Base-by-base conservation (phyloP, 2,797 vertebrate genomes). In the Tragelaphus oryx region DNA sequence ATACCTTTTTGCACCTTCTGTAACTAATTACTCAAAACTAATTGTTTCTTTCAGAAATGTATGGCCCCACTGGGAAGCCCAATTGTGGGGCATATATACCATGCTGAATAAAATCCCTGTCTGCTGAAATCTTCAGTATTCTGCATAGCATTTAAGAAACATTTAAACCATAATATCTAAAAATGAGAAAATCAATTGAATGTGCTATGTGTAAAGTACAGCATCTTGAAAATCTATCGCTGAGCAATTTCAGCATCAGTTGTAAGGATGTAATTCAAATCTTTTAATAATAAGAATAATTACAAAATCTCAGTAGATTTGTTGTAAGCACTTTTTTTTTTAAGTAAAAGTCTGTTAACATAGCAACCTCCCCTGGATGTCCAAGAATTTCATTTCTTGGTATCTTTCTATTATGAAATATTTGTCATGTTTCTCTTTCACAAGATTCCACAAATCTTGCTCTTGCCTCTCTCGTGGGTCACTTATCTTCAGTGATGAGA, bases 281-380 rank as follows among this genome's bases (percentile, higher is more conserved):
- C 92, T 97, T 98, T 97, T 97, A 97, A 97, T 97, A 98, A 97
- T 89, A 91, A 94, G 89, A 65, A 96, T 97, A 97, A 97, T 95
- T 96, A 81, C 93, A 97, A 97, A 97, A 95, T 98, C 97, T 98
- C 95, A 90, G 85, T 96, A 78, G 76, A 71, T 93, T 96, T 97
- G 81, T 97, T 98, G 97, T 87, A 98, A 97, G 93, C 96, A 93
- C 91, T 97, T 98, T 98, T 98, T 97, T 98, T 98, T 98, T 97
- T 68, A 97, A 94, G 92, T 92, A 93, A 98, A 97, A 65, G 96
- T 96, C 95, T 97, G 96, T 89, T 98, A 97, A 97, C 95, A 87
- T 74, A 97, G 92, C 52, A 95, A 96, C 87, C 78, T 98, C 95
- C 89, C 95, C 86, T 95, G 52, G 94, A 96, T 96, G 93, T 91